phyloP scores from a whole-genome alignment of 1,140 invertebrate species.

The Tribolium castaneum region DNA sequence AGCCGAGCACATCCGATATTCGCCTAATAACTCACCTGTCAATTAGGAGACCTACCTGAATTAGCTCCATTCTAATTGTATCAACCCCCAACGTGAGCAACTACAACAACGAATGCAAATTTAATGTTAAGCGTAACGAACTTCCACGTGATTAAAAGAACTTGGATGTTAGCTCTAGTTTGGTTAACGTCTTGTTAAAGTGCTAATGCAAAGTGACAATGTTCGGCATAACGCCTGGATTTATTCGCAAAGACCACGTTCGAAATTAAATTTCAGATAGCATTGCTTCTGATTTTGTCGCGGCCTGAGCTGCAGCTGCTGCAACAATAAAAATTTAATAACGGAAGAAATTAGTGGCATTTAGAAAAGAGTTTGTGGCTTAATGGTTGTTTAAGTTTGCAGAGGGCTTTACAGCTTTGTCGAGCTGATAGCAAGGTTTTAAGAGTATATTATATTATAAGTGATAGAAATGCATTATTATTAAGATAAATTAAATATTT shows the following conservation, averaged over 20 bases:
- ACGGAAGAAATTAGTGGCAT: slow-evolving; percentile 12
- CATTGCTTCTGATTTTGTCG: slow-evolving; percentile 9
- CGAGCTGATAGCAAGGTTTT: background rate
- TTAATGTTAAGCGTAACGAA: background rate
- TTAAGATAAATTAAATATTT: too few species aligned
- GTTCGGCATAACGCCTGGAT: slow-evolving; percentile 1
- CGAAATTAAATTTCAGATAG: slow-evolving; percentile 3
- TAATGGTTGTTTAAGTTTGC: slow-evolving; percentile 20
- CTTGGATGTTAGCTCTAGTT: background rate
- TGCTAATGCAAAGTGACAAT: slow-evolving; percentile 20
- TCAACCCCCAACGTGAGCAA: background rate
- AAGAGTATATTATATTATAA: too few species aligned
- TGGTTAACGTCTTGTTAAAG: slow-evolving; percentile 3
- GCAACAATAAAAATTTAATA: slow-evolving; percentile 27
- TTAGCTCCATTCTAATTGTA: background rate
- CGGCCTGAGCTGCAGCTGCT: background rate
- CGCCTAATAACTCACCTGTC: slow-evolving; percentile 3
- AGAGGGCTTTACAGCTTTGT: background rate
- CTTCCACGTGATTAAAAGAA: background rate
- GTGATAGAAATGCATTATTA: too few species aligned
- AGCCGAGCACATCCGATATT: slow-evolving; percentile 1
- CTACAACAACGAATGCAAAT: background rate
- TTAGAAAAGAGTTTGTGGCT: background rate
- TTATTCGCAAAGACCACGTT: background rate
- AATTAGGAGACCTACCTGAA: slow-evolving; percentile 23